A percentile compares a stretch with the other conserved stretches of the same genome.
phyloP scores from a whole-genome alignment of 2,113 vertebrate species.

The Rhegmatorhina hoffmannsi region DNA sequence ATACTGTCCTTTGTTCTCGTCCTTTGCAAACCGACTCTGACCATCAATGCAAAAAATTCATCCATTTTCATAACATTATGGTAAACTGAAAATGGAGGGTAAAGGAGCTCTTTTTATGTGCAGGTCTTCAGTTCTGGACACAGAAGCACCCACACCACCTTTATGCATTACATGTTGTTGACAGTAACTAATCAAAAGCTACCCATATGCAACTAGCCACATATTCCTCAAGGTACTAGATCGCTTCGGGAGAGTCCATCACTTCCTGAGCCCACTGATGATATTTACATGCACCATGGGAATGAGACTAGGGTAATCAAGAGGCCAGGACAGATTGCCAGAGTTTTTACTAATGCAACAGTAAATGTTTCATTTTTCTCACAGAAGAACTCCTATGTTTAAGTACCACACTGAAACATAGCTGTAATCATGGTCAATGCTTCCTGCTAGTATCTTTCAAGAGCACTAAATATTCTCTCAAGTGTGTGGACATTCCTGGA shows the following conservation, averaged over 20 bases:
- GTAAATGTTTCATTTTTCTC: neutral
- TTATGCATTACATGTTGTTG: neutral
- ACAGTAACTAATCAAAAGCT: neutral
- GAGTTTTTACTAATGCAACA: neutral
- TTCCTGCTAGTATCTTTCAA: neutral
- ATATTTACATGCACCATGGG: neutral
- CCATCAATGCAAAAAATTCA: neutral
- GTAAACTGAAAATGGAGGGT: neutral
- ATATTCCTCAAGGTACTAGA: neutral
- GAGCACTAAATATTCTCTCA: neutral
- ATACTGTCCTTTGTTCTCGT: neutral
- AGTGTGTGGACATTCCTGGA: neutral
- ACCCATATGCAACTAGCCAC: neutral
- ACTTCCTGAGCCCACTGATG: neutral
- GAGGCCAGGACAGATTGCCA: neutral
- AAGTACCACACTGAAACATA: neutral
- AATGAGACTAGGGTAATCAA: neutral
- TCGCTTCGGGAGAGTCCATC: rapidly evolving
- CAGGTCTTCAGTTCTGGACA: neutral
- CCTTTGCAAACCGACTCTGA: neutral
- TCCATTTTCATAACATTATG: neutral
- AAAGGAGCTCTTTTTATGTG: neutral
- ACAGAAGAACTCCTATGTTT: neutral
- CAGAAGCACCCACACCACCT: neutral
- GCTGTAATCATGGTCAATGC: neutral